These are phyloP conservation scores for Typhlichthys subterraneus DNA, from an alignment of 2,797 vertebrate species.

Conservation along the genomic window DNA sequence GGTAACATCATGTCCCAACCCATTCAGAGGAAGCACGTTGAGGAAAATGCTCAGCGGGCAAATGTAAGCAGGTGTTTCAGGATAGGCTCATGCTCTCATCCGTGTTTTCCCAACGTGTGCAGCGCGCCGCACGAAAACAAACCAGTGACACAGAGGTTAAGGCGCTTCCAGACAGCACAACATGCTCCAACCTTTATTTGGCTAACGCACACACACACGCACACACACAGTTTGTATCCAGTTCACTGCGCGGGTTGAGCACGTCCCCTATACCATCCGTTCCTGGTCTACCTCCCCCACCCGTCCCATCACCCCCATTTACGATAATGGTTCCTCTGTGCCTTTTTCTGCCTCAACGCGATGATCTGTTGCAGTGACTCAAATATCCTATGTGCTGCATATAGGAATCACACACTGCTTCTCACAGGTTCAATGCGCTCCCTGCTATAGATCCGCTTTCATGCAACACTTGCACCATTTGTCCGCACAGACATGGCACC, in stretches of 20 bases:
- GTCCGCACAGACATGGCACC: constrained; percentile 52
- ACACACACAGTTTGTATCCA: too few species aligned
- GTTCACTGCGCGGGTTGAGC: too few species aligned
- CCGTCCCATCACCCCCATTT: background rate
- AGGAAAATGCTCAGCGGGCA: too few species aligned
- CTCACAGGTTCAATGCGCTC: constrained; percentile 56
- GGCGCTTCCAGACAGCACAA: constrained; percentile 3
- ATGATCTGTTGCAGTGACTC: constrained; percentile 50
- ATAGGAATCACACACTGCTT: constrained; percentile 25
- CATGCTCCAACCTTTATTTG: too few species aligned
- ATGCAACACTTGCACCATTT: constrained; percentile 43
- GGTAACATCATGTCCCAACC: constrained; percentile 10
- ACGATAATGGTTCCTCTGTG: constrained; percentile 55
- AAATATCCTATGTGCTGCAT: constrained; percentile 43
- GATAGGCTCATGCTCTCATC: constrained; percentile 16
- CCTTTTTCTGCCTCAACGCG: constrained; percentile 54
- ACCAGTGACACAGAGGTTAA: too few species aligned
- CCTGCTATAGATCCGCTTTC: constrained; percentile 41
- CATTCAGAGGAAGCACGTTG: constrained; percentile 9
- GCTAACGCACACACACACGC: too few species aligned
- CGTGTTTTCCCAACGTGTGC: constrained; percentile 5
- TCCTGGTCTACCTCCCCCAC: too few species aligned
- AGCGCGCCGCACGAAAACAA: background rate
- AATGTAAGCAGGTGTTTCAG: constrained; percentile 21
- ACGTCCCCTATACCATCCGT: too few species aligned